Base-by-base conservation (phyloP, 2,113 vertebrate species). In the Cryptotis parvus region DNA sequence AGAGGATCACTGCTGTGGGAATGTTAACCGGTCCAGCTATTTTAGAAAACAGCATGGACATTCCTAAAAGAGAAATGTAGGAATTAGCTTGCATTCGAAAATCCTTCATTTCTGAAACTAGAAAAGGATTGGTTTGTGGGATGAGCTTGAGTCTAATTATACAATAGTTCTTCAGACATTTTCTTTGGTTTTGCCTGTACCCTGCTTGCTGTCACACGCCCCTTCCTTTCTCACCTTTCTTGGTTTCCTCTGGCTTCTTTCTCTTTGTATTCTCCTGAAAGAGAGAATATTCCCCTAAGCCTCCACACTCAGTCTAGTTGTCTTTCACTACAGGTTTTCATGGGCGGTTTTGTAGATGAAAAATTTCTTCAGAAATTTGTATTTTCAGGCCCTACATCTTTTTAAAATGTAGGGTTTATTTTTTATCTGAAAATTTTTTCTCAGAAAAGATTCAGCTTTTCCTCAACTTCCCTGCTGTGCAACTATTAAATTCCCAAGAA, bases 351-450 rank as follows among this genome's bases (percentile, higher is more conserved):
- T 66, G 1, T 26, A 89, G 63, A 18, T 18, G 33, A 41, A 52
- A 66, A 45, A 45, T 77, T 73, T 83, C 84, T 70, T 49, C 65
- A 89, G 52, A 80, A 22, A 27, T 82, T 15, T 45, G 20, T 84
- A 11, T 88, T 11, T 39, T 9, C 0, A 66, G 10, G 10, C 9
- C 18, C 4, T 12, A 15, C 10, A 12, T 73, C 15, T 43, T n/a
- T 83, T 96, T 76, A 11, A 16, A 29, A 37, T 55, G 14, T 69
- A 81, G 49, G 29, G 16, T 27, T 90, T 26, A 29, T 55, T 90
- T 93, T 91, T 37, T 33, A 35, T 80, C 29, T 87, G 26, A 75
- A 5, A 86, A 61, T 79, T 86, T 85, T 68, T n/a, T 93, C 15
- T 66, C 52, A 24, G 14, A 12, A 49, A 49, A 49, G 45, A 49